Percentiles rank a stretch among this genome's conserved stretches.
Conservation (phyloP, 2,797 vertebrate species). For the Pseudomugil tenellus region DNA sequence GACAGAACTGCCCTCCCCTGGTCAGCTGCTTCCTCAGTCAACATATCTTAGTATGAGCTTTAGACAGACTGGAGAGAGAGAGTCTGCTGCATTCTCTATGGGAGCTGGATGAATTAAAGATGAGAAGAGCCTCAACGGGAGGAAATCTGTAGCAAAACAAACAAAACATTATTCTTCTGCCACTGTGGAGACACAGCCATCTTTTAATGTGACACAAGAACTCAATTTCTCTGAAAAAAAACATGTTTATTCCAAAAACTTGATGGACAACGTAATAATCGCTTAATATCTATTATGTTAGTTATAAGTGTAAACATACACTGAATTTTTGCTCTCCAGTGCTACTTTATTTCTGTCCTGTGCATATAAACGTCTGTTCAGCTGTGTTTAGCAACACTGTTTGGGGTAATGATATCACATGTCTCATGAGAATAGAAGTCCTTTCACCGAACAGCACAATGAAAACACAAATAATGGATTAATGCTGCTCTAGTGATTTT, state of each 20-base stretch:
- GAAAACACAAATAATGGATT: slow-evolving; percentile 10
- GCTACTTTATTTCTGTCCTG: slow-evolving; percentile 8
- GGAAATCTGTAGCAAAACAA: slow-evolving; percentile 66
- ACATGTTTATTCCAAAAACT: slow-evolving; percentile 31
- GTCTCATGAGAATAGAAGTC: slow-evolving; percentile 20
- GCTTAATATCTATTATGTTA: slow-evolving; percentile 17
- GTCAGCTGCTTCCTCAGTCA: slow-evolving; percentile 20
- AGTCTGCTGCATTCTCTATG: slow-evolving; percentile 21
- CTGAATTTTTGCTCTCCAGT: background rate
- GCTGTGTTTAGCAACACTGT: slow-evolving; percentile 23
- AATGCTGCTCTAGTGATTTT: slow-evolving; percentile 24
- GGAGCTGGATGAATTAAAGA: slow-evolving; percentile 72
- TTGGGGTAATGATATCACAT: slow-evolving; percentile 21
- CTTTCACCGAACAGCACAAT: slow-evolving; percentile 10
- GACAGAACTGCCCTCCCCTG: slow-evolving; percentile 12
- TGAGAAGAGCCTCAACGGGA: slow-evolving; percentile 45
- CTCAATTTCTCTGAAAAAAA: slow-evolving; percentile 25
- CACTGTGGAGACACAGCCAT: slow-evolving; percentile 17
- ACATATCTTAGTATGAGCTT: slow-evolving; percentile 13
- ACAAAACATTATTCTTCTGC: slow-evolving; percentile 57
- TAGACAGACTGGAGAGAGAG: slow-evolving; percentile 11
- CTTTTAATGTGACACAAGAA: slow-evolving; percentile 28
- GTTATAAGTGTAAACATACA: slow-evolving; percentile 6
- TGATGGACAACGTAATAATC: slow-evolving; percentile 17
- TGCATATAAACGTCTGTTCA: slow-evolving; percentile 18